Evolutionary conservation across 2,888 invertebrate genomes (phyloP), one percentile per base, ranked within the genome.

Genomic region (Vandiemenella viatica): DNA sequence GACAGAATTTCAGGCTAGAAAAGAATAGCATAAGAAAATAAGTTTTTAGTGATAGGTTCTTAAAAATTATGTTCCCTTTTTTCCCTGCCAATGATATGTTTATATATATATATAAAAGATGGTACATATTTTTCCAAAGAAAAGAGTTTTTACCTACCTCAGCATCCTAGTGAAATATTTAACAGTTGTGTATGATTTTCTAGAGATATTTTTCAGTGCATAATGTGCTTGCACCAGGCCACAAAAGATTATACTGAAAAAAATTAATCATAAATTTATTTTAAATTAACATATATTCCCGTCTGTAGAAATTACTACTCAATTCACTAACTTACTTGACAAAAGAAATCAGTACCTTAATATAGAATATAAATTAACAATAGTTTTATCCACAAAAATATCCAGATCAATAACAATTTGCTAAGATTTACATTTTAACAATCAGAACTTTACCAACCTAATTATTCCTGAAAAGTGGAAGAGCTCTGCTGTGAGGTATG

Each of bases 181-280:
- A 49, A 76, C 70, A 2, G 76, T 75, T 5, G 72, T 73, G 46
- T 71, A 70, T 2, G 76, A 75, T 55, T 75, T 74, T 49, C 67
- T 64, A 0, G 74, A 72, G 48, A 77, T 70, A 58, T 78, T 78
- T 49, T 69, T 70, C 55, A 75, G 73, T 6, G 76, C 72, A 57
- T 77, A 77, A 56, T 77, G 74, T 54, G 74, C 71, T 70, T 77
- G 73, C 0, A 71, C 70, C 21, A 76, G 73, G 4, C 76, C 77
- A 53, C 76, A 77, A 59, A 76, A 75, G 4, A 74, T 73, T 51
- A 76, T 68, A n/a, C 76, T 77, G 62, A 15, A 61, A 58, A 21
- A 26, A 49, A 50, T 51, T 26, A 51, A 41, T 13, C 32, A 40
- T 16, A 19, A 8, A 4, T 15, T 6, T 43, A 43, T 37, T 17